phyloP scores from a whole-genome alignment of 2,113 vertebrate species.

The Boleophthalmus pectinirostris region DNA sequence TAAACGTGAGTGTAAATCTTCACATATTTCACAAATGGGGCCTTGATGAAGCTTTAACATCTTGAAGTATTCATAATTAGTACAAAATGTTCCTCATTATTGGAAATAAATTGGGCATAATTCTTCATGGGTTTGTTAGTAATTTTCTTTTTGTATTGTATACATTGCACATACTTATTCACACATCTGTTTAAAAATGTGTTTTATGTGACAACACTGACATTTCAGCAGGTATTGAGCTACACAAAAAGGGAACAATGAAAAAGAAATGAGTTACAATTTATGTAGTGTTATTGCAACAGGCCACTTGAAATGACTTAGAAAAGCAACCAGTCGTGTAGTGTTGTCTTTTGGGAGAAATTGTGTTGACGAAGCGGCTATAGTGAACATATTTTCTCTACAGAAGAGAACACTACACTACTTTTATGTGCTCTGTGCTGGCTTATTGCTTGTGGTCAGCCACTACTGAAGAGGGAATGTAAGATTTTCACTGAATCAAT shows the following conservation, averaged over 20 bases:
- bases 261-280: neutral
- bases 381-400: neutral
- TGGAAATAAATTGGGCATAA: too few species aligned
- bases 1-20: too few species aligned
- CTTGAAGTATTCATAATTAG: too few species aligned
- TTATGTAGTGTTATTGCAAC: neutral
- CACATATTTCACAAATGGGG: too few species aligned
- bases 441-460: neutral
- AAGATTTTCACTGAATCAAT: neutral
- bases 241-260: neutral
- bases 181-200: too few species aligned
- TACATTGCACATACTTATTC: too few species aligned
- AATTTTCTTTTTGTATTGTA: too few species aligned
- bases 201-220: neutral
- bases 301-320: neutral
- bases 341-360: neutral
- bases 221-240: neutral
- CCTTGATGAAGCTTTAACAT: too few species aligned
- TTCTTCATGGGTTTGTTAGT: too few species aligned
- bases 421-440: neutral
- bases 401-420: neutral
- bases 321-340: neutral
- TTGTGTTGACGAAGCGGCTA: neutral
- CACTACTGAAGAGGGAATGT: neutral
- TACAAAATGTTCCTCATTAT: too few species aligned